Evolutionary conservation across 2,113 vertebrate genomes (phyloP), one percentile per base, ranked within the genome.

Genomic region (Cnemophilus loriae): DNA sequence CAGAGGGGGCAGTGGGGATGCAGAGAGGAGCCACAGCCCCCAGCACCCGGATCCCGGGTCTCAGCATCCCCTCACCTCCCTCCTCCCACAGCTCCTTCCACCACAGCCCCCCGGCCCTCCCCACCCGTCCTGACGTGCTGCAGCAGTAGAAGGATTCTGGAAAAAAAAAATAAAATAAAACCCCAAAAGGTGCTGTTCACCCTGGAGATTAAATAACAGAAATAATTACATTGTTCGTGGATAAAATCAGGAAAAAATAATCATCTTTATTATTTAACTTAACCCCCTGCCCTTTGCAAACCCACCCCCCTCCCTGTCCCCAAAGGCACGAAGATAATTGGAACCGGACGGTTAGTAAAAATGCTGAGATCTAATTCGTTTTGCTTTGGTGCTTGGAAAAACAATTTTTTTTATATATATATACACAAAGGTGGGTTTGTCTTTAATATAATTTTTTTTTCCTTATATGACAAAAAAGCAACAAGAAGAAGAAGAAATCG

Each of bases 401-500:
- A 94, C 90, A 85, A 39, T 57, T 74, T 94, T 88, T 83, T 74
- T 90, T 87, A 44, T 97, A 97, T 96, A 97, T 94, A 98, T 97
- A 96, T 95, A 98, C 98, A 98, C 97, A 98, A 96, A 97, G 94
- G 87, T 97, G 97, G 98, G 97, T 80, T 97, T 96, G 89, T 97
- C 95, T 97, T 97, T 97, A 98, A 98, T 97, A 98, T 97, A 97
- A 97, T 96, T 91, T 87, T 93, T 95, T 96, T 96, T 94, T 97
- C 98, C 98, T 98, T 98, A 98, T 97, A 98, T 97, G 97, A 98
- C 96, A 98, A 98, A 98, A 98, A 98, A 97, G 98, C 98, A 98
- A 94, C 91, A 97, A 93, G 3, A 97, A 97, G 78, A 97, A 97
- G 96, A 96, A 96, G 97, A 97, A 96, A 96, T 96, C 87, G 82